Conservation (phyloP, 2,888 invertebrate genomes). For the Gastracanthus pulcherrimus region DNA sequence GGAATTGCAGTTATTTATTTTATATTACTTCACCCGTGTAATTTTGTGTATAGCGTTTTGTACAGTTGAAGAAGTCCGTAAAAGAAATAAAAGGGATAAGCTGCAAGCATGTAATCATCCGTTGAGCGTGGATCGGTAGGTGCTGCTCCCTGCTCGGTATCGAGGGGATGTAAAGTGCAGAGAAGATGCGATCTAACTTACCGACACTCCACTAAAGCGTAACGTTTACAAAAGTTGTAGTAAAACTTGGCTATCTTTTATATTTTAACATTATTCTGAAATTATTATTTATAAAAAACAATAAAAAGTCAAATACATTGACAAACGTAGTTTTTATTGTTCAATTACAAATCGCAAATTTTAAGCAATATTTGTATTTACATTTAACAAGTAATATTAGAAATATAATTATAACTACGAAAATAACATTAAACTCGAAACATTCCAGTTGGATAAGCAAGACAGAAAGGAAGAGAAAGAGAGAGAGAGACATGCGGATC, state of each 20-base stretch:
- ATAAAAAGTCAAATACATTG: too few relatives aligned
- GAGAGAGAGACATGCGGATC: conserved; percentile 21
- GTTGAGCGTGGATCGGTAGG: conserved; percentile 7
- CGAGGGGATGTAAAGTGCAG: conserved; percentile 23
- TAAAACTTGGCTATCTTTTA: not conserved
- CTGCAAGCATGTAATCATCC: conserved; percentile 20
- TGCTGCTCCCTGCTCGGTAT: conserved; percentile 41
- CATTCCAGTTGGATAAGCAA: not conserved
- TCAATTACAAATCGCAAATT: too few relatives aligned
- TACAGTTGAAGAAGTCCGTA: not conserved
- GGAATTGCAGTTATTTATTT: not conserved
- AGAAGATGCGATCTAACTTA: conserved; percentile 23
- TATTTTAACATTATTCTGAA: not conserved
- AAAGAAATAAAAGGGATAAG: not conserved
- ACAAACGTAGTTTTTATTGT: too few relatives aligned
- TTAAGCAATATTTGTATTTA: too few relatives aligned
- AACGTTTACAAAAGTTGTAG: not conserved
- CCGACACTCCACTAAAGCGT: not conserved
- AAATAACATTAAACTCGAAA: conserved; percentile 10
- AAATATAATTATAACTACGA: too few relatives aligned
- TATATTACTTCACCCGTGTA: not conserved
- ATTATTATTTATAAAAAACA: too few relatives aligned
- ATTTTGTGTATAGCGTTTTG: conserved; percentile 1
- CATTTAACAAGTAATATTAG: too few relatives aligned
- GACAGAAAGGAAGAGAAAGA: conserved; percentile 11